phyloP scores from a whole-genome alignment of 2,113 vertebrate species.

The Trematocara unimaculatum region DNA sequence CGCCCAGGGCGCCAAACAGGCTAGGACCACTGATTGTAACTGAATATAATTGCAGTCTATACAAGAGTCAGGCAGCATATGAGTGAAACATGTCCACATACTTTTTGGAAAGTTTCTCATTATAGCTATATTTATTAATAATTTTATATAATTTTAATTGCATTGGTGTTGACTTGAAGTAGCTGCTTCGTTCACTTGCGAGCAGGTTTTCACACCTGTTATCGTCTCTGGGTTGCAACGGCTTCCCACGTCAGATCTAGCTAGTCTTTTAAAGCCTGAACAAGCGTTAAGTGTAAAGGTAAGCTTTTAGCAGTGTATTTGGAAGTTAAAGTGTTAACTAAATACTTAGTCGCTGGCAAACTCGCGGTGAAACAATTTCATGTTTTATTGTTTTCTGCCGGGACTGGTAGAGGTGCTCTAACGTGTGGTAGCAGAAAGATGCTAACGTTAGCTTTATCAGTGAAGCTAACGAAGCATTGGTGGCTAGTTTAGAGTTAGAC shows the following conservation, averaged over 20 bases:
- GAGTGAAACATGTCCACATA: background rate
- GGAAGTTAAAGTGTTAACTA: background rate
- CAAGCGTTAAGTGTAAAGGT: background rate
- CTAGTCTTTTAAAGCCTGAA: background rate
- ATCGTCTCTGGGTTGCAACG: background rate
- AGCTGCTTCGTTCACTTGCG: background rate
- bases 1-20: no score
- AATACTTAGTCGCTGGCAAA: background rate
- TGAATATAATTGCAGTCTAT: background rate
- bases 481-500: background rate
- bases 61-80: background rate
- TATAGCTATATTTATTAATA: background rate
- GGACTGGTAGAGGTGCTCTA: background rate
- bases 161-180: background rate
- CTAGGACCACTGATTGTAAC: background rate
- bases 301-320: background rate
- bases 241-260: background rate
- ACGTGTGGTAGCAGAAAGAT: background rate
- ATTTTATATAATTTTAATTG: background rate
- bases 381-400: background rate
- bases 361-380: background rate
- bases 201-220: background rate
- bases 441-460: background rate
- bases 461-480: background rate
- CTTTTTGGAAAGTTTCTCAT: background rate